Percentiles rank a stretch among this genome's conserved stretches.
Evolutionary conservation across 2,797 vertebrate genomes (phyloP).

Genomic region (Tangara arthus): DNA sequence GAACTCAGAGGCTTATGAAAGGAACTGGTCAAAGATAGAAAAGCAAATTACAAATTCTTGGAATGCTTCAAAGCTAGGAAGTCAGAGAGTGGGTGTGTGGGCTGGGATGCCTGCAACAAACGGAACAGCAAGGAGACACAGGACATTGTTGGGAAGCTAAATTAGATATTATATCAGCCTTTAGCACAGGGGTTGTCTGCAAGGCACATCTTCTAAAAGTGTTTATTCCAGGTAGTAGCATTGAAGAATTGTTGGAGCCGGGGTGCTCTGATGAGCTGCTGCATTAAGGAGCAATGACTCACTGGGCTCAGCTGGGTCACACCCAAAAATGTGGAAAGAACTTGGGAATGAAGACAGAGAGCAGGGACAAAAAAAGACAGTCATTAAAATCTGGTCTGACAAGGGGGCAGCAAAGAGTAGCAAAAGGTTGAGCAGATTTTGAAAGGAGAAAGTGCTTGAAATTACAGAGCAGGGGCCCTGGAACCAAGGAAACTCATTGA

Average conservation of each 20-base stretch:
- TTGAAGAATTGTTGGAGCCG: neutral
- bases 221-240: neutral
- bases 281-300: constrained; percentile 23
- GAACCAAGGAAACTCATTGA: neutral
- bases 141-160: neutral
- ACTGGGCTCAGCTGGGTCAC: constrained; percentile 18
- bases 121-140: neutral
- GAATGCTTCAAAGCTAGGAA: constrained; percentile 36
- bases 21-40: neutral
- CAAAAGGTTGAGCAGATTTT: constrained; percentile 5
- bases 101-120: neutral
- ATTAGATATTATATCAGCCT: constrained; percentile 15
- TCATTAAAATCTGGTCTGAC: neutral
- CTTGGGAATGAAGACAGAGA: neutral
- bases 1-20: neutral
- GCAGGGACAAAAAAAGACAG: neutral
- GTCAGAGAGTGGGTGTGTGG: constrained; percentile 12
- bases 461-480: neutral
- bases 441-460: neutral
- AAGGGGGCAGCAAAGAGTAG: constrained; percentile 2
- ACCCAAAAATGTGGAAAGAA: constrained; percentile 16
- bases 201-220: neutral
- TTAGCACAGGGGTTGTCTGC: neutral
- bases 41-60: constrained; percentile 39
- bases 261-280: neutral